Conservation (phyloP, 2,113 vertebrate species). For the Brachypteracias leptosomus region DNA sequence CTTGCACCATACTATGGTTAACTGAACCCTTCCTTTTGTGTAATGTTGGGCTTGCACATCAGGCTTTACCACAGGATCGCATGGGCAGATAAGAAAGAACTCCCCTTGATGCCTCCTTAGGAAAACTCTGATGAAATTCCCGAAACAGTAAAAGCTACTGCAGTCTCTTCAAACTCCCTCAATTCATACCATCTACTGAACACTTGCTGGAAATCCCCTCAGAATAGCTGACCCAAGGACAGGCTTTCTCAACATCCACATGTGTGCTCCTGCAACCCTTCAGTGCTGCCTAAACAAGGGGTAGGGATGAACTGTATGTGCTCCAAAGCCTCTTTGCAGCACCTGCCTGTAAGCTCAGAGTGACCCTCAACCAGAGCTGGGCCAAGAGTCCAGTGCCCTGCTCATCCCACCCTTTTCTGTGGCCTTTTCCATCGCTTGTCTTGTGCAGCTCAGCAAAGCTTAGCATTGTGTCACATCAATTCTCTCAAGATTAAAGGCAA, state of each 20-base stretch:
- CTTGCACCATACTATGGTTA: slow-evolving; percentile 58
- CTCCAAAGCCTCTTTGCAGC: not conserved
- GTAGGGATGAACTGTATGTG: not conserved
- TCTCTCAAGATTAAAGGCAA: not conserved
- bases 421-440: not conserved
- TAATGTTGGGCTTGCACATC: slow-evolving; percentile 26
- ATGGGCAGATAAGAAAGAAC: slow-evolving; percentile 50
- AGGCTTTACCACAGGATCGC: slow-evolving; percentile 29
- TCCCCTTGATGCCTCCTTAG: not conserved
- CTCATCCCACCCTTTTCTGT: not conserved
- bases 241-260: not conserved
- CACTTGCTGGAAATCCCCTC: slow-evolving; percentile 17
- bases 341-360: not conserved
- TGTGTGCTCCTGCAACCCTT: not conserved
- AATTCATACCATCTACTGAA: not conserved
- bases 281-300: not conserved
- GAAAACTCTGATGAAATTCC: slow-evolving; percentile 30
- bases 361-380: not conserved
- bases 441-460: not conserved
- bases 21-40: slow-evolving; percentile 19
- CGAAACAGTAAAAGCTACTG: slow-evolving; percentile 16
- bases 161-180: not conserved
- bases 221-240: not conserved
- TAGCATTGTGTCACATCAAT: not conserved
- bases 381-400: not conserved